Evolutionary conservation across 2,888 invertebrate genomes (phyloP).

Genomic region (Amiota mariae): DNA sequence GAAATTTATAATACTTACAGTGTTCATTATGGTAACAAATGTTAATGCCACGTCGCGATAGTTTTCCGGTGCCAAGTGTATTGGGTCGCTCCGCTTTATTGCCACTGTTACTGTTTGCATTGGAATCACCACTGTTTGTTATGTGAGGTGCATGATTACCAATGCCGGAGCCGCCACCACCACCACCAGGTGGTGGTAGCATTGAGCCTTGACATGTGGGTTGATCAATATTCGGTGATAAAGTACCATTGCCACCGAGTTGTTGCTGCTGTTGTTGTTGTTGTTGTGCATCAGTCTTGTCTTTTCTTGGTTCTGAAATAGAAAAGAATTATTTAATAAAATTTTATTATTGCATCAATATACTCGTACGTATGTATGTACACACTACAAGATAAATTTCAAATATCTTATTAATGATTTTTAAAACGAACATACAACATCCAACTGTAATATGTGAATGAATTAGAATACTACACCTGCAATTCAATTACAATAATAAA

Average conservation of each 20-base stretch:
- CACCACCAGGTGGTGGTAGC: conserved; percentile 74
- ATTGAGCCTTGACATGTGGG: conserved; percentile 72
- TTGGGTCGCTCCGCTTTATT: conserved; percentile 85
- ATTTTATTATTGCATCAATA: no score
- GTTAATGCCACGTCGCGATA: conserved; percentile 80
- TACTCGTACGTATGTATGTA: not conserved
- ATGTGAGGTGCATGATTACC: conserved; percentile 48
- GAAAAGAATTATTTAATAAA: not conserved
- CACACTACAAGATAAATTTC: no score
- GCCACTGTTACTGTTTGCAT: conserved; percentile 53
- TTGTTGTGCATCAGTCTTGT: conserved; percentile 84
- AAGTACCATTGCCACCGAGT: conserved; percentile 76
- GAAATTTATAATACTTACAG: conserved; percentile 74
- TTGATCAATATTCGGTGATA: conserved; percentile 78
- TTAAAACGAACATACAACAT: no score
- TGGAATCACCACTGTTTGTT: conserved; percentile 57
- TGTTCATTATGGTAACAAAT: conserved; percentile 88
- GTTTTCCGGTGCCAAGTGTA: conserved; percentile 84
- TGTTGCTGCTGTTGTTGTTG: conserved; percentile 42
- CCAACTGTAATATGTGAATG: no score
- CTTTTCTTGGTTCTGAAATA: conserved; percentile 91
- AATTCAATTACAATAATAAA: no score
- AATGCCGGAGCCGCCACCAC: conserved; percentile 49
- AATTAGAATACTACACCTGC: no score
- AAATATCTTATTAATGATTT: no score